Percentiles rank a stretch among this genome's conserved stretches.
Evolutionary conservation across 1,140 invertebrate genomes (phyloP).

Genomic region (Penaeus indicus): DNA sequence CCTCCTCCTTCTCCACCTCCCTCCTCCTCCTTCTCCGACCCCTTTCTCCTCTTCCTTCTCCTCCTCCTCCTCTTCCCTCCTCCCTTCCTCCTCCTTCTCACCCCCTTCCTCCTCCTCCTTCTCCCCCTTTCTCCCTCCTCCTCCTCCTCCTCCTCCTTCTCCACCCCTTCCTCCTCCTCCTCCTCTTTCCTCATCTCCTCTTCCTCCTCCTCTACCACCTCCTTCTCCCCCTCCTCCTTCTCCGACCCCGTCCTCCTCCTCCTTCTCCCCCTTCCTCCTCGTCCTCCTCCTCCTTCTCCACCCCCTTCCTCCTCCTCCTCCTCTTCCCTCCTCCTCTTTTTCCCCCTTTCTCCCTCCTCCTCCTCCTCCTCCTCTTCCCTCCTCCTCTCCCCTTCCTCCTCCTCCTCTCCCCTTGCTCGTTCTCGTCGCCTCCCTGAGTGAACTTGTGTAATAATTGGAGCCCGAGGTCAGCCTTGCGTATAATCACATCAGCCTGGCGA

Average conservation of each 20-base stretch:
- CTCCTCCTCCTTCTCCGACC: background rate
- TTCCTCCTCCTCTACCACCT: too few species aligned
- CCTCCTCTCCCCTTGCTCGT: too few species aligned
- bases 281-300: background rate
- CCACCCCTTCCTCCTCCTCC: background rate
- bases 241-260: background rate
- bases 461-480: constrained; percentile 47
- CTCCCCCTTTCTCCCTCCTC: background rate
- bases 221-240: background rate
- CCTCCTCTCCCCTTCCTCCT: too few species aligned
- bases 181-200: too few species aligned
- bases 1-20: background rate
- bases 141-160: too few species aligned
- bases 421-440: constrained; percentile 33
- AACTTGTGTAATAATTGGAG: constrained; percentile 63
- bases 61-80: background rate
- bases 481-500: constrained; percentile 56
- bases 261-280: background rate
- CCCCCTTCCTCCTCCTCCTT: too few species aligned
- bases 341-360: too few species aligned
- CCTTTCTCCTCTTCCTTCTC: background rate
- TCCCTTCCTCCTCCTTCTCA: too few species aligned
- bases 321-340: background rate
- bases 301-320: background rate
- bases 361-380: too few species aligned